Evolutionary conservation across 1,140 invertebrate genomes (phyloP).

Genomic region (Drosophila truncata): DNA sequence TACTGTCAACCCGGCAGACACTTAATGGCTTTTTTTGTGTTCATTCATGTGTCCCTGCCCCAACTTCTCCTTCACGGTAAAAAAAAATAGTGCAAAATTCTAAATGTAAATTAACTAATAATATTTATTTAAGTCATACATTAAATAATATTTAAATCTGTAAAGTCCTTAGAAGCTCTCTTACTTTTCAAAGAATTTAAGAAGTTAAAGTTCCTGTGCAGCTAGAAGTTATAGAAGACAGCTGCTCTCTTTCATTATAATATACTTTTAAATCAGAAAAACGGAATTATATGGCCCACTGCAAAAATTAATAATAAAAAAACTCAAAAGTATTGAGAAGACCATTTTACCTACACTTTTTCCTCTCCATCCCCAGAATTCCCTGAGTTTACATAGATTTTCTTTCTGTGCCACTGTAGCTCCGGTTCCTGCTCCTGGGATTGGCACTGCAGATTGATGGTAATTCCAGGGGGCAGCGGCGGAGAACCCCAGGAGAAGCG

Average conservation of each 20-base stretch:
- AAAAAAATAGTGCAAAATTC: background rate
- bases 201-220: too few relatives aligned
- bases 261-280: too few relatives aligned
- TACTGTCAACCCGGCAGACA: constrained; percentile 78
- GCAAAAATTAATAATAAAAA: too few relatives aligned
- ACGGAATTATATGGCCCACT: too few relatives aligned
- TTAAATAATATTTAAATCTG: background rate
- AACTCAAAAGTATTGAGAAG: too few relatives aligned
- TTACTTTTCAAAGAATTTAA: too few relatives aligned
- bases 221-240: too few relatives aligned
- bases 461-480: constrained; percentile 29
- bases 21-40: constrained; percentile 72
- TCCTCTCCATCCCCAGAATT: too few relatives aligned
- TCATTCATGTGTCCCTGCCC: constrained; percentile 44
- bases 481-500: constrained; percentile 4
- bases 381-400: background rate
- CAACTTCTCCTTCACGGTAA: constrained; percentile 19
- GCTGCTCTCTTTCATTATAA: too few relatives aligned
- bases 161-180: rapidly evolving
- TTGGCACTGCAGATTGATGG: constrained; percentile 53
- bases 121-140: too few relatives aligned
- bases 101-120: background rate
- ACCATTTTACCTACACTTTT: too few relatives aligned
- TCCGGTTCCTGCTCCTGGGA: constrained; percentile 58
- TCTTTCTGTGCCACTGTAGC: constrained; percentile 11